Evolutionary conservation across 1,140 invertebrate species (phyloP).

Genomic region (Hypothenemus hampei): DNA sequence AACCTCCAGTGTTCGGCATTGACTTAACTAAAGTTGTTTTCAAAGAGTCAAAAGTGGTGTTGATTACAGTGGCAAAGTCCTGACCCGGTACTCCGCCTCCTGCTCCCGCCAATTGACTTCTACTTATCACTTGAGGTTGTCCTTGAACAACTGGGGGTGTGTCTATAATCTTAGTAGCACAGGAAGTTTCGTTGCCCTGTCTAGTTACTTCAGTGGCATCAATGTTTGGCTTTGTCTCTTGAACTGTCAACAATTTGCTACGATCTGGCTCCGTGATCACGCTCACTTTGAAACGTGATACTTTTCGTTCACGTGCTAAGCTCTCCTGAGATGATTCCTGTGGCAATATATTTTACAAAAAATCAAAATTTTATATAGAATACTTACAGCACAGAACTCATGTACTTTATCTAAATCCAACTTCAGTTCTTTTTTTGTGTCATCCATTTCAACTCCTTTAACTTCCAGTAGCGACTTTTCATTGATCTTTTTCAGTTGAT

Average conservation of each 20-base stretch:
- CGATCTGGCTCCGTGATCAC: constrained; percentile 43
- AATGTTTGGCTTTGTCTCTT: constrained; percentile 6
- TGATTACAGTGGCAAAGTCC: constrained; percentile 36
- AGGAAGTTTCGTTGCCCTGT: neutral
- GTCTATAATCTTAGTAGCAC: neutral
- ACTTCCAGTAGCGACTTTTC: constrained; percentile 12
- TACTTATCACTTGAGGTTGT: neutral
- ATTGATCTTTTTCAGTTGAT: constrained; percentile 38
- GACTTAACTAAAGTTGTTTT: constrained; percentile 33
- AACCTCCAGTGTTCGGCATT: constrained; percentile 28
- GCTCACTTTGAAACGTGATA: constrained; percentile 44
- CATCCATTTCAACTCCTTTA: constrained; percentile 5
- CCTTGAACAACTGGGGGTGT: neutral
- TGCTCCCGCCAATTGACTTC: neutral
- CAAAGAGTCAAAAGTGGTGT: constrained; percentile 36
- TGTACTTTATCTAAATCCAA: constrained; percentile 20
- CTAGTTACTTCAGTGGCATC: neutral
- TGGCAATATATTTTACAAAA: constrained; percentile 1
- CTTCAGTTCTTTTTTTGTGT: constrained; percentile 20
- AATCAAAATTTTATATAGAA: neutral
- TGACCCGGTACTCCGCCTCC: constrained; percentile 23
- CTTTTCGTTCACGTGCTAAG: constrained; percentile 31
- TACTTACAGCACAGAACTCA: neutral
- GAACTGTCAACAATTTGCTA: constrained; percentile 29
- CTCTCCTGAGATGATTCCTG: constrained; percentile 16